A percentile compares a stretch with the other conserved stretches of the same genome.
These are phyloP conservation scores for Polymixis lichenea DNA, from an alignment of 2,888 invertebrate species.

Conservation along the genomic window DNA sequence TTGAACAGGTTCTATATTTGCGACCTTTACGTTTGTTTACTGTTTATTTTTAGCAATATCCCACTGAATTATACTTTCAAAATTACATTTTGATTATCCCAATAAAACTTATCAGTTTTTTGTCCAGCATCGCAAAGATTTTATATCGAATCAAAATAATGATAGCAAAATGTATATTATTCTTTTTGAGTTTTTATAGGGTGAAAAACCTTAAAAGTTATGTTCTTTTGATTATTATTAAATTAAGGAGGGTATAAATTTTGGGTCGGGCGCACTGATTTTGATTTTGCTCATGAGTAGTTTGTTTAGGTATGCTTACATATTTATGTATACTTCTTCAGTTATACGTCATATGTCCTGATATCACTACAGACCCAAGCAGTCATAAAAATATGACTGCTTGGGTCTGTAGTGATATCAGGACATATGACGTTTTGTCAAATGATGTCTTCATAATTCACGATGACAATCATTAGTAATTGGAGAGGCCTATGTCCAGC, in stretches of 20 bases:
- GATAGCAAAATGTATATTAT: conserved; percentile 35
- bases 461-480: no score
- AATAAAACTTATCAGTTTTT: conserved; percentile 67
- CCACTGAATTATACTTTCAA: conserved; percentile 70
- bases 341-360: no score
- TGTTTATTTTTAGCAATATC: conserved; percentile 81
- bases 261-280: conserved; percentile 11
- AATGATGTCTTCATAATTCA: neutral
- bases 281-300: conserved; percentile 7
- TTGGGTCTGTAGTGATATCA: neutral
- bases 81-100: conserved; percentile 66
- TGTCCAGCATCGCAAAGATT: conserved; percentile 27
- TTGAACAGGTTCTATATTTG: conserved; percentile 79
- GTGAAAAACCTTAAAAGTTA: conserved; percentile 33
- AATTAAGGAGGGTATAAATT: conserved; percentile 28
- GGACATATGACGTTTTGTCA: no score
- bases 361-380: no score
- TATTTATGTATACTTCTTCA: neutral
- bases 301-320: neutral
- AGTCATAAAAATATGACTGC: no score
- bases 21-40: conserved; percentile 83
- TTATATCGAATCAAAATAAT: conserved; percentile 40
- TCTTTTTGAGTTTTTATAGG: conserved; percentile 41
- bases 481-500: no score
- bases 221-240: conserved; percentile 33